These are phyloP conservation scores for Falco punctatus DNA, from an alignment of 2,113 vertebrate species.

Conservation along the genomic window DNA sequence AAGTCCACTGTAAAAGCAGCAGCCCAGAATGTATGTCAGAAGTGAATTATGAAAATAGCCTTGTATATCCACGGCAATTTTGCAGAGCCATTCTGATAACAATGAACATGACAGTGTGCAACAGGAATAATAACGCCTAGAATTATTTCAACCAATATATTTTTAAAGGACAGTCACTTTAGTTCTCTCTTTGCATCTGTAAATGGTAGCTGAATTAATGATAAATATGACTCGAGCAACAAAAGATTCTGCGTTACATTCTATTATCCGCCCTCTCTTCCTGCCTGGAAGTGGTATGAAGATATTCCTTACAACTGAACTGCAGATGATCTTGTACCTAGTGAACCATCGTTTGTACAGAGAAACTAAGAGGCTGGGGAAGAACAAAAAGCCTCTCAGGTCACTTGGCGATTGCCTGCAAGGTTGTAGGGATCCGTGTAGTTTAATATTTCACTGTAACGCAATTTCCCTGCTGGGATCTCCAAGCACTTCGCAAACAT, in stretches of 20 bases:
- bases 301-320: constrained; percentile 20
- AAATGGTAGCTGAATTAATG: background rate
- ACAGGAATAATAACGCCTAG: constrained; percentile 3
- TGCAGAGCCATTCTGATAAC: background rate
- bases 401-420: background rate
- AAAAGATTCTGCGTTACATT: background rate
- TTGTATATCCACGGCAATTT: background rate
- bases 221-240: background rate
- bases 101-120: background rate
- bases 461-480: constrained; percentile 37
- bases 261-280: background rate
- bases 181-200: background rate
- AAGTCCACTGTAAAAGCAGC: constrained; percentile 3
- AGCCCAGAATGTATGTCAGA: background rate
- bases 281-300: background rate
- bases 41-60: constrained; percentile 47
- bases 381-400: background rate
- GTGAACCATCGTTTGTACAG: background rate
- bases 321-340: constrained; percentile 26
- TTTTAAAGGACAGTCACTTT: constrained; percentile 1
- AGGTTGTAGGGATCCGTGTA: background rate
- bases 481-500: background rate
- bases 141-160: background rate
- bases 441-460: constrained; percentile 6
- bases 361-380: background rate